Base-by-base conservation (phyloP, 1,140 invertebrate species). In the Drosophila insularis region DNA sequence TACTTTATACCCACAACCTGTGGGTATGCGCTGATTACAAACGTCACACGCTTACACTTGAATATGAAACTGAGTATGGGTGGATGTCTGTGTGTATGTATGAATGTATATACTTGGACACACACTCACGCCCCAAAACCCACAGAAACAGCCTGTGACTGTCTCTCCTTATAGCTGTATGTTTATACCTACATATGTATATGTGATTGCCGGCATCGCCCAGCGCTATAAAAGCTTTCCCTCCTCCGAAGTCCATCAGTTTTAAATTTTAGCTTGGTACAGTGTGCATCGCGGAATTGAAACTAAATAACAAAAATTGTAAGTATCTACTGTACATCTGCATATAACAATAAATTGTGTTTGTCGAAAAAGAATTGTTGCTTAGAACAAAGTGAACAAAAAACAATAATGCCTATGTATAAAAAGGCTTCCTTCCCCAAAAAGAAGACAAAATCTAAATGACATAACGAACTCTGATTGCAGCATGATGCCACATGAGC, bases 211-310 rank as follows among this genome's bases (percentile, higher is more conserved):
- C 70, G 73, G 56, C 63, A 56, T 73, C 43, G 76, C 50, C 65
- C 37, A 8, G 2, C 17, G 40, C 76, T 87, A 87, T 87, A 87
- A 84, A 87, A 89, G 72, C 39, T 19, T 17, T 10, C 7, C 53
- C 76, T 80, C 70, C 68, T 54, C 39, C 63, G 27, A 43, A 13
- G 7, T 35, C 8, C 59, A 70, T 69, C 80, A 87, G 63, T 84
- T 46, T 59, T n/a, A 68, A 63, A 55, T 89, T 84, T 55, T 67
- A 75, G 55, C 74, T 79, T 76, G 63, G 79, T 89, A 80, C 84
- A 87, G 82, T 86, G 79, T 74, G 70, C 64, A 46, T 69, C 75
- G 79, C 61, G 63, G 63, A 23, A 37, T 68, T 58, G 17, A 69
- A 63, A 56, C 67, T 77, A 82, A 50, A 68, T n/a, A n/a, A 70